A percentile compares a stretch with the other conserved stretches of the same genome.
Conservation (phyloP, 2,888 invertebrate species). For the Corbicula japonica region DNA sequence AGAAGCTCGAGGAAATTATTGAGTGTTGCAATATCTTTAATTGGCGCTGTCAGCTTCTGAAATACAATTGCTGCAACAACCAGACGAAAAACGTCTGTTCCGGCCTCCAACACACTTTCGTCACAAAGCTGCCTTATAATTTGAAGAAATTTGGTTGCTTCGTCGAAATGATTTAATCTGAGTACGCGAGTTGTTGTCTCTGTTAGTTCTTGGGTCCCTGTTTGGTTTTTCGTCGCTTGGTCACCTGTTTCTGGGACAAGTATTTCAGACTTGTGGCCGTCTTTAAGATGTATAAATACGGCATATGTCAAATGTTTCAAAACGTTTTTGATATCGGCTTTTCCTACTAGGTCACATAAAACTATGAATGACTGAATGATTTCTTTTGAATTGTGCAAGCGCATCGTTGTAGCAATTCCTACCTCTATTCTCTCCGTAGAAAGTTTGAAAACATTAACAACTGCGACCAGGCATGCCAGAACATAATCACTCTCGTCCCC, state of each 20-base stretch:
- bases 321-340: background rate
- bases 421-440: background rate
- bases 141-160: too few species aligned
- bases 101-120: too few species aligned
- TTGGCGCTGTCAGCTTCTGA: too few species aligned
- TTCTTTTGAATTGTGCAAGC: background rate
- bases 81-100: background rate
- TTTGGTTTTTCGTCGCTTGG: background rate
- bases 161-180: too few species aligned
- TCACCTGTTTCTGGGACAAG: background rate
- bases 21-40: too few species aligned
- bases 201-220: background rate
- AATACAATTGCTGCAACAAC: too few species aligned
- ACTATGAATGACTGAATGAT: background rate
- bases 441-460: background rate
- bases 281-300: background rate
- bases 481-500: background rate
- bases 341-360: too few species aligned
- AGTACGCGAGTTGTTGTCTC: slow-evolving; percentile 4
- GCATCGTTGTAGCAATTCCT: background rate
- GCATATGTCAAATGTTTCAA: slow-evolving; percentile 7
- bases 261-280: background rate
- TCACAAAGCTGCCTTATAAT: too few species aligned
- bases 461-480: background rate
- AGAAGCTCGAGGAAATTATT: background rate